A percentile compares a stretch with the other conserved stretches of the same genome.
These are phyloP conservation scores for Hydropsyche betteni DNA, from an alignment of 2,888 invertebrate species.

Conservation along the genomic window DNA sequence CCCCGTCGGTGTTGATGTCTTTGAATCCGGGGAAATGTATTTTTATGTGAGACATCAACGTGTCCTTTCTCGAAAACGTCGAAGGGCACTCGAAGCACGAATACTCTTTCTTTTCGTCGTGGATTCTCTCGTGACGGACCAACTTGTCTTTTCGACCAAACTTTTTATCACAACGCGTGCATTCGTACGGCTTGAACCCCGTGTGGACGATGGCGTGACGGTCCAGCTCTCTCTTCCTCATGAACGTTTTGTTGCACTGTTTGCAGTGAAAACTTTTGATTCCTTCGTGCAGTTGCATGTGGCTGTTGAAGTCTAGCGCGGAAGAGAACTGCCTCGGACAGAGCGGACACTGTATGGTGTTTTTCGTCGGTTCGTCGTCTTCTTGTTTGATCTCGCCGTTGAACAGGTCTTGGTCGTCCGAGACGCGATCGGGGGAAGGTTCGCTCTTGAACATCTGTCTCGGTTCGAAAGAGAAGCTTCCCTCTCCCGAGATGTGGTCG, in stretches of 20 bases:
- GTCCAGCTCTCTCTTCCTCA: conserved; percentile 75
- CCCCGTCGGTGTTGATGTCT: conserved; percentile 40
- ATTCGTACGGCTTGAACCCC: conserved; percentile 74
- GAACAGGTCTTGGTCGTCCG: not conserved
- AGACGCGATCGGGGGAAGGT: conserved; percentile 28
- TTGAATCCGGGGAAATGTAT: conserved; percentile 63
- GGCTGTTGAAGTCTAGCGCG: conserved; percentile 64
- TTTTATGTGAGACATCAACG: conserved; percentile 68
- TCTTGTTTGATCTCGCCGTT: conserved; percentile 14
- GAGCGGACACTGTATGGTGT: conserved; percentile 63
- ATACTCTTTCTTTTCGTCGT: conserved; percentile 70
- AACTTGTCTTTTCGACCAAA: conserved; percentile 76
- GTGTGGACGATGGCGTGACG: conserved; percentile 74
- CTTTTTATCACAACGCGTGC: conserved; percentile 72
- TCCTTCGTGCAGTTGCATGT: conserved; percentile 65
- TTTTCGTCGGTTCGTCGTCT: conserved; percentile 21
- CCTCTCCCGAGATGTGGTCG: conserved; percentile 65
- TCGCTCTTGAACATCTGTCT: conserved; percentile 58
- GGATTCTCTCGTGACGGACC: conserved; percentile 72
- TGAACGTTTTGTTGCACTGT: conserved; percentile 74
- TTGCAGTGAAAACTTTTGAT: conserved; percentile 71
- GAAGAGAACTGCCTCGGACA: conserved; percentile 66
- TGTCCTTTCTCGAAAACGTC: conserved; percentile 68
- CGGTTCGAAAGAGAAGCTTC: conserved; percentile 59
- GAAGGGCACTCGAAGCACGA: conserved; percentile 72